Evolutionary conservation across 2,888 invertebrate genomes (phyloP).

Genomic region (Aelia acuminata): DNA sequence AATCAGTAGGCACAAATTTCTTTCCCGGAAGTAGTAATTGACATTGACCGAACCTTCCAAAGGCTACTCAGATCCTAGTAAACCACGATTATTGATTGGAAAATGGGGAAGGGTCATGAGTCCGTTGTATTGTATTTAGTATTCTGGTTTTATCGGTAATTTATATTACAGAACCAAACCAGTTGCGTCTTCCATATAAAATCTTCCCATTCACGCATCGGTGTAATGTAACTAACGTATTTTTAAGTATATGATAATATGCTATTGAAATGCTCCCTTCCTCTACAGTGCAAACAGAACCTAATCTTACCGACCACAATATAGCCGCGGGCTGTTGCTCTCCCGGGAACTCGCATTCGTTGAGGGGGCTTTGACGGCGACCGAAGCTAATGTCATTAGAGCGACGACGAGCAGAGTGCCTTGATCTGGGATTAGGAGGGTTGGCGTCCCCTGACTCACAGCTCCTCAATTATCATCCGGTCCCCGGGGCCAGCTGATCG

Average conservation of each 20-base stretch:
- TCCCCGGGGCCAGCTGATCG: constrained; percentile 1
- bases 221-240: not conserved
- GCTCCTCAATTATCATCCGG: constrained; percentile 5
- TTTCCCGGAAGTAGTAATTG: no score
- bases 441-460: not conserved
- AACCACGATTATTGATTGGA: no score
- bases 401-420: not conserved
- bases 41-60: no score
- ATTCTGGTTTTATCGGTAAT: no score
- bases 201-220: no score
- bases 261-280: not conserved
- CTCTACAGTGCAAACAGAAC: not conserved
- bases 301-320: not conserved
- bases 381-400: not conserved
- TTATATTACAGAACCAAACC: no score
- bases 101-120: no score
- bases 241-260: not conserved
- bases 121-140: no score
- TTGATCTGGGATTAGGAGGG: constrained; percentile 22
- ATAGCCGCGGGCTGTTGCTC: not conserved
- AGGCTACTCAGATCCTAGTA: no score
- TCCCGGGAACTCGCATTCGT: not conserved
- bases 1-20: no score
- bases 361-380: not conserved
- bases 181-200: no score